Evolutionary conservation across 2,888 invertebrate genomes (phyloP).

Genomic region (Ochropacha duplaris): DNA sequence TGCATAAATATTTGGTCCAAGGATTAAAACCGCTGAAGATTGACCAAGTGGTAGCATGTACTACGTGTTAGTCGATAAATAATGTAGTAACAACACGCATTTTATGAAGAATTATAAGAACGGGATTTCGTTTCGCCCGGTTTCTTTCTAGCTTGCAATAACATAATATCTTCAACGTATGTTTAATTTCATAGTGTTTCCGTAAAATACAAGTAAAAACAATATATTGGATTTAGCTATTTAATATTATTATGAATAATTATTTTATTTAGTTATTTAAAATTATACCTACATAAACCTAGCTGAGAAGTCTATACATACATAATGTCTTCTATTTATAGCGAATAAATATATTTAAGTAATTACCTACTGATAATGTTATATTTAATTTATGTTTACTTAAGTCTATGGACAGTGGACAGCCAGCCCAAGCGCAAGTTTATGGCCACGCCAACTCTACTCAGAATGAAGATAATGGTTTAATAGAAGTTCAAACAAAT

Average conservation of each 20-base stretch:
- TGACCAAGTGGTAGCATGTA: too few relatives aligned
- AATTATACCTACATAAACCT: too few relatives aligned
- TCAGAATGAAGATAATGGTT: slow-evolving; percentile 49
- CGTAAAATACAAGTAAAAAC: not conserved
- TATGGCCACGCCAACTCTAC: slow-evolving; percentile 51
- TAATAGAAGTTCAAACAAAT: slow-evolving; percentile 36
- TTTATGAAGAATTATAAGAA: slow-evolving; percentile 38
- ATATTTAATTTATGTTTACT: too few relatives aligned
- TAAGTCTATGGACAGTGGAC: slow-evolving; percentile 30
- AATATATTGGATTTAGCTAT: not conserved
- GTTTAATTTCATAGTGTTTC: not conserved
- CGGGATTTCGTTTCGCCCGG: slow-evolving; percentile 38
- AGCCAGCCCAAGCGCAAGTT: slow-evolving; percentile 41
- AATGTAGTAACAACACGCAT: not conserved
- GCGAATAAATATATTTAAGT: too few relatives aligned
- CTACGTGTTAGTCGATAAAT: not conserved
- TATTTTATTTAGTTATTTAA: too few relatives aligned
- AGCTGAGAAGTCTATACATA: too few relatives aligned
- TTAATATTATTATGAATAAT: too few relatives aligned
- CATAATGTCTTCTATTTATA: not conserved
- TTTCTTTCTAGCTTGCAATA: slow-evolving; percentile 22
- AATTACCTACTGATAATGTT: too few relatives aligned
- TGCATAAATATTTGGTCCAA: too few relatives aligned
- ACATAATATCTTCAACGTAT: slow-evolving; percentile 7
- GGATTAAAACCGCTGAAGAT: too few relatives aligned